A percentile compares a stretch with the other conserved stretches of the same genome.
These are phyloP conservation scores for Euglossa dilemma DNA, from an alignment of 1,140 invertebrate species.

Conservation along the genomic window DNA sequence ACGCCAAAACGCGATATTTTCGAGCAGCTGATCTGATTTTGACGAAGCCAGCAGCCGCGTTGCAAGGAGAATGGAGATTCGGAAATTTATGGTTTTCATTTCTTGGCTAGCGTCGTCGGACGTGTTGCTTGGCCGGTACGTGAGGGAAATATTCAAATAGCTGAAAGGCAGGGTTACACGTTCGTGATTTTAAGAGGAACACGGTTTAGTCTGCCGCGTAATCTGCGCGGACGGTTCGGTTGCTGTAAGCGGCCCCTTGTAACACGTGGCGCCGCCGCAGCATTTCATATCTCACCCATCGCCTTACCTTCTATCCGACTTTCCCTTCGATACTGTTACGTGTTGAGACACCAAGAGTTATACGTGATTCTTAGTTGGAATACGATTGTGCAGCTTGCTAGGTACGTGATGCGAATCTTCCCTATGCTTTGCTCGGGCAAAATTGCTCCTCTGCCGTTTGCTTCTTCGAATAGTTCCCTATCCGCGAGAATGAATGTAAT, in stretches of 20 bases:
- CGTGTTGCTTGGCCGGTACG: slow-evolving; percentile 59
- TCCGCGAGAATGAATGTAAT: too few relatives aligned
- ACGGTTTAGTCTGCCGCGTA: slow-evolving; percentile 13
- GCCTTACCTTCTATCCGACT: neutral
- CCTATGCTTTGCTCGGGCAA: too few relatives aligned
- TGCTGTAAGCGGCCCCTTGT: slow-evolving; percentile 29
- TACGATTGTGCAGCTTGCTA: too few relatives aligned
- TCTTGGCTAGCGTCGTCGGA: slow-evolving; percentile 62
- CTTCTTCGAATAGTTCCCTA: too few relatives aligned
- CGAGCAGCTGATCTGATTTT: slow-evolving; percentile 59
- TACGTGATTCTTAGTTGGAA: neutral
- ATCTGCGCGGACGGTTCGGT: neutral
- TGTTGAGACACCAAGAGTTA: neutral
- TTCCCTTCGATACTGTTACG: neutral
- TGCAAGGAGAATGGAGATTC: slow-evolving; percentile 51
- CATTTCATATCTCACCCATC: slow-evolving; percentile 28
- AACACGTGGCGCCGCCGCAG: slow-evolving; percentile 4
- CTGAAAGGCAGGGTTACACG: slow-evolving; percentile 38
- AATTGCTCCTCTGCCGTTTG: too few relatives aligned
- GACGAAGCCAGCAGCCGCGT: slow-evolving; percentile 48
- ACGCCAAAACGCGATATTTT: neutral
- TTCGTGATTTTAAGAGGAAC: slow-evolving; percentile 32
- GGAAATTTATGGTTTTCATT: slow-evolving; percentile 72
- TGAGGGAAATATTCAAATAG: slow-evolving; percentile 65
- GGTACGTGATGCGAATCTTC: neutral